Base-by-base conservation (phyloP, 2,888 invertebrate genomes). In the Microchrysa polita region DNA sequence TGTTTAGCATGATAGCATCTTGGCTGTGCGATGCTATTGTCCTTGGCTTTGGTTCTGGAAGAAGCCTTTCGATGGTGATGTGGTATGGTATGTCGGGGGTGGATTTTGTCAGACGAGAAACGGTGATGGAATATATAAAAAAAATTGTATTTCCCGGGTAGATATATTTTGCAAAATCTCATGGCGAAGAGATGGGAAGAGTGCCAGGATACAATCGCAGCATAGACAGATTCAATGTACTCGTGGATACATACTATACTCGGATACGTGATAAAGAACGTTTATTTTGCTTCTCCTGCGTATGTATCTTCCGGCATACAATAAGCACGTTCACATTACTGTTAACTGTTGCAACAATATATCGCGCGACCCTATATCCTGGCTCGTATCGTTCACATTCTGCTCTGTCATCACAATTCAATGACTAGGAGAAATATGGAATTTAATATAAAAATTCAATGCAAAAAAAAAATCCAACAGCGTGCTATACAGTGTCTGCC, bases 1-100 rank as follows among this genome's bases (percentile, higher is more conserved):
- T 60, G 34, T 60, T 27, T 60, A 27, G 34, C 14, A 60, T n/a
- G 34, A 60, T 23, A 60, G 10, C 16, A 60, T 60, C 60, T 34
- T 27, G 2, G 5, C 48, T 12, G 14, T 12, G n/a, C 10, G 16
- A 2, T 27, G 16, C 5, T 2, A 60, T 60, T 60, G 27, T 60
- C 60, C 23, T 60, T 23, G 10, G 7, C 10, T 60, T 22, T 60
- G 27, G 55, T 48, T n/a, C 48, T 34, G 2, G 27, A 34, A 34
- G 27, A 34, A 34, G 27, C 7, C 27, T 2, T 34, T 34, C 27
- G 27, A 34, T 34, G 27, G 27, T 34, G 27, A n/a, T n/a, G 27
- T n/a, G 48, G 48, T 48, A 48, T 7, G 27, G 48, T 48, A 48
- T 7, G 27, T 4, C 48, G 48, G 48, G n/a, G 10, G 48, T n/a